Evolutionary conservation across 35 echinoderm and acorn worm species (phyloP).

Genomic region (Stichopus chloronotus): DNA sequence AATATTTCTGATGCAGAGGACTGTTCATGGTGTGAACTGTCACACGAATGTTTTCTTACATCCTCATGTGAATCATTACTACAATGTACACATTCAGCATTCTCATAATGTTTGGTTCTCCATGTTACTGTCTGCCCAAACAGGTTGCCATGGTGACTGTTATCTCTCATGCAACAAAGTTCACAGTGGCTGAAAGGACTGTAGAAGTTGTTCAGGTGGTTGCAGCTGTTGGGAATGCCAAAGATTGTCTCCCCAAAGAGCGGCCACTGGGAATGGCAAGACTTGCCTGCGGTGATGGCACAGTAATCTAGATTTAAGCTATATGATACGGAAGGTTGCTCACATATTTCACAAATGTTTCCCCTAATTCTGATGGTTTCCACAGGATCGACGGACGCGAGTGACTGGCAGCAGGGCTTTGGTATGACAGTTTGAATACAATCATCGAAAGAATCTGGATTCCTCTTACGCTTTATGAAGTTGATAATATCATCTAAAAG

Average conservation of each 20-base stretch:
- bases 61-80: not conserved
- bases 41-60: not conserved
- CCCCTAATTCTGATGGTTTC: conserved; percentile 35
- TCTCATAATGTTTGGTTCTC: not conserved
- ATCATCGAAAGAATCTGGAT: not conserved
- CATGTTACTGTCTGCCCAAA: not conserved
- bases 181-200: conserved; percentile 81
- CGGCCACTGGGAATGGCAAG: conserved; percentile 47
- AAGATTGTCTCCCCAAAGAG: conserved; percentile 41
- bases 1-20: not conserved
- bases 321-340: conserved; percentile 51
- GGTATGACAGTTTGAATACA: not conserved
- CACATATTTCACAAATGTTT: conserved; percentile 86
- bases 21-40: not conserved
- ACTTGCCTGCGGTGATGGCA: not conserved
- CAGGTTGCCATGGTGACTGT: conserved; percentile 22
- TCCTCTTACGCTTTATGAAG: not conserved
- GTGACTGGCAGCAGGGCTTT: conserved; percentile 77
- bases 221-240: conserved; percentile 63
- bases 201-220: conserved; percentile 78
- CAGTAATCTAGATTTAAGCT: not conserved
- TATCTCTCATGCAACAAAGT: conserved; percentile 65
- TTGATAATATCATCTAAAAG: conserved; percentile 1
- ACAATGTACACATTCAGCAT: conserved; percentile 22
- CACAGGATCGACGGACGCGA: conserved; percentile 46